Evolutionary conservation across 2,113 vertebrate species (phyloP).

Genomic region (Xenopus borealis): DNA sequence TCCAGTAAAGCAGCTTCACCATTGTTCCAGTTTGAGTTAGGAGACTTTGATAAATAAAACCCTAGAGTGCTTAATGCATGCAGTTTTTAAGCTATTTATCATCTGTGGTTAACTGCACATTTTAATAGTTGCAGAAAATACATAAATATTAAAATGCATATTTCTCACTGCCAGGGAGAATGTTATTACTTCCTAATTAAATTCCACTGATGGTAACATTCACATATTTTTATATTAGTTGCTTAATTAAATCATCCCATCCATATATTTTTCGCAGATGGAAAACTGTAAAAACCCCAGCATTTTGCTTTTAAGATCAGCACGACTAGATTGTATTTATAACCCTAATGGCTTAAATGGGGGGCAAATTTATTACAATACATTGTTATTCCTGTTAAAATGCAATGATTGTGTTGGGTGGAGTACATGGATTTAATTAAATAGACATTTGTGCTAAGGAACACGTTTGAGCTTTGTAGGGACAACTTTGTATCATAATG

Average conservation of each 20-base stretch:
- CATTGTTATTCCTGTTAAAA: conserved; percentile 9
- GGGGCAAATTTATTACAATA: background rate
- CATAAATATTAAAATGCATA: conserved; percentile 45
- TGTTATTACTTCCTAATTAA: conserved; percentile 45
- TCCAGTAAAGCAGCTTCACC: background rate
- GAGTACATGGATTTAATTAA: conserved; percentile 1
- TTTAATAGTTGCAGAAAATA: conserved; percentile 42
- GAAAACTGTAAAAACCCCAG: background rate
- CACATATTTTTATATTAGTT: conserved; percentile 45
- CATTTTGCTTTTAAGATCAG: background rate
- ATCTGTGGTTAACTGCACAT: conserved; percentile 42
- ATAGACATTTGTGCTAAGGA: conserved; percentile 3
- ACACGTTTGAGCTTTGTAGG: background rate
- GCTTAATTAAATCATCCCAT: conserved; percentile 39
- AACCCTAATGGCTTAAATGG: background rate
- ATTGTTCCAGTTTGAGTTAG: background rate
- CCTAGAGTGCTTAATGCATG: conserved; percentile 20
- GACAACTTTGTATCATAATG: background rate
- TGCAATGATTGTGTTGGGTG: background rate
- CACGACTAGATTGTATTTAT: background rate
- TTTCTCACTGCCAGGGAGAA: conserved; percentile 41
- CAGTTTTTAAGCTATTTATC: conserved; percentile 32
- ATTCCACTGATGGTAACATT: conserved; percentile 39
- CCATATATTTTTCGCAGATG: conserved; percentile 13
- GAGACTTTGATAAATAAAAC: conserved; percentile 30